Conservation (phyloP, 2,797 vertebrate genomes). For the Petrocephalus sullivani region DNA sequence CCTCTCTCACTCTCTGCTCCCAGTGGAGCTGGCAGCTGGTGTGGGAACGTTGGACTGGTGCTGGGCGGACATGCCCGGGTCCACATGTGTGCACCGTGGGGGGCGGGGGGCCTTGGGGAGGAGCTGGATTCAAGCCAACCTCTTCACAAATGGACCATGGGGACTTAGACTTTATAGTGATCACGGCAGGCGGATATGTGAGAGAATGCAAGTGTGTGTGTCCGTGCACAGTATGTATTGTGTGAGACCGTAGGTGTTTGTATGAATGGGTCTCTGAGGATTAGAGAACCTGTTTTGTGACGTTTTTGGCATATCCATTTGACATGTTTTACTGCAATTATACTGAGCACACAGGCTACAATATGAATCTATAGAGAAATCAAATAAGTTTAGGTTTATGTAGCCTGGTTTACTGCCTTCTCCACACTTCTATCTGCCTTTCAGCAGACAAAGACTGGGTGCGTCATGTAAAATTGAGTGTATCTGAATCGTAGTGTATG, state of each 20-base stretch:
- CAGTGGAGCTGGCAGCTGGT: constrained; percentile 12
- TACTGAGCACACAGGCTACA: background rate
- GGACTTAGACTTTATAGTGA: background rate
- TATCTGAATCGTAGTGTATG: background rate
- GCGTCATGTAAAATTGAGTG: background rate
- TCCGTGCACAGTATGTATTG: background rate
- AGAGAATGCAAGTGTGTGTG: background rate
- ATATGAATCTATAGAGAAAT: background rate
- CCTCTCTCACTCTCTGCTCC: background rate
- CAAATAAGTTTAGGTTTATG: background rate
- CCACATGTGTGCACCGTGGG: constrained; percentile 18
- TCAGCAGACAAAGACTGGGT: background rate
- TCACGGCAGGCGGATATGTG: background rate
- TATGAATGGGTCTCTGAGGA: background rate
- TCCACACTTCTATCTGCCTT: background rate
- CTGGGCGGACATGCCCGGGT: constrained; percentile 2
- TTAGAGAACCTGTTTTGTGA: background rate
- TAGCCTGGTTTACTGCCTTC: background rate
- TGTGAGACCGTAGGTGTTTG: constrained; percentile 12
- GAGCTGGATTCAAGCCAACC: constrained; percentile 15
- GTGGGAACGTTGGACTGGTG: constrained; percentile 21
- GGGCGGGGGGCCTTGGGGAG: background rate
- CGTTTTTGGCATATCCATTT: background rate
- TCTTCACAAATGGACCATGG: constrained; percentile 13
- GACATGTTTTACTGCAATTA: background rate